A percentile compares a stretch with the other conserved stretches of the same genome.
phyloP scores from a whole-genome alignment of 2,113 vertebrate species.

The Ceyx melanurus region DNA sequence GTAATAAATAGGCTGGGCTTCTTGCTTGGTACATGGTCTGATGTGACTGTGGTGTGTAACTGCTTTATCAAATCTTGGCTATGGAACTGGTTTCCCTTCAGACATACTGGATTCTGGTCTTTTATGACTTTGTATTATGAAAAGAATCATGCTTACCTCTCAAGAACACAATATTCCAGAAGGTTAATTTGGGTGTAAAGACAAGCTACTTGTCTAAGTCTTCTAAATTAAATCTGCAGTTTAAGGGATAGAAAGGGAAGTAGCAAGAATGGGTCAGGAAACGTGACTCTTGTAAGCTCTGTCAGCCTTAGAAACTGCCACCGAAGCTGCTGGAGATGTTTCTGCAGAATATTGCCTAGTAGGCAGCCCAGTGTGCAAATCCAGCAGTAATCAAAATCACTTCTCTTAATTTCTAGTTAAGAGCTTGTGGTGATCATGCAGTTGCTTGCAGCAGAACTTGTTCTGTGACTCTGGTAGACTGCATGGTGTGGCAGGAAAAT shows the following conservation, averaged over 20 bases:
- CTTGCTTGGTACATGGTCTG: neutral
- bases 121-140: too few relatives aligned
- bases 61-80: neutral
- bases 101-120: neutral
- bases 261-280: neutral
- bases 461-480: constrained; percentile 11
- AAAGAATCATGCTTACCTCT: neutral
- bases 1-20: neutral
- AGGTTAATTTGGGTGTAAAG: neutral
- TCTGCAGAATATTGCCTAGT: neutral
- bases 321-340: neutral
- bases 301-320: neutral
- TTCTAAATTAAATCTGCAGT: neutral
- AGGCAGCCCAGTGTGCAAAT: neutral
- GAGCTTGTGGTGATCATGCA: neutral
- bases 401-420: neutral
- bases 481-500: constrained; percentile 16
- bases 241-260: neutral
- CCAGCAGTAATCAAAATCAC: constrained; percentile 2
- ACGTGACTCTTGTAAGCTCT: neutral
- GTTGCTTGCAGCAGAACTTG: constrained; percentile 40
- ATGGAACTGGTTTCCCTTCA: neutral
- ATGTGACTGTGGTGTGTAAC: neutral
- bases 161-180: neutral
- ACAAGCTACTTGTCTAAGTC: neutral